Percentiles rank a stretch among this genome's conserved stretches.
These are phyloP conservation scores for Synanceia verrucosa DNA, from an alignment of 2,797 vertebrate species.

Conservation along the genomic window DNA sequence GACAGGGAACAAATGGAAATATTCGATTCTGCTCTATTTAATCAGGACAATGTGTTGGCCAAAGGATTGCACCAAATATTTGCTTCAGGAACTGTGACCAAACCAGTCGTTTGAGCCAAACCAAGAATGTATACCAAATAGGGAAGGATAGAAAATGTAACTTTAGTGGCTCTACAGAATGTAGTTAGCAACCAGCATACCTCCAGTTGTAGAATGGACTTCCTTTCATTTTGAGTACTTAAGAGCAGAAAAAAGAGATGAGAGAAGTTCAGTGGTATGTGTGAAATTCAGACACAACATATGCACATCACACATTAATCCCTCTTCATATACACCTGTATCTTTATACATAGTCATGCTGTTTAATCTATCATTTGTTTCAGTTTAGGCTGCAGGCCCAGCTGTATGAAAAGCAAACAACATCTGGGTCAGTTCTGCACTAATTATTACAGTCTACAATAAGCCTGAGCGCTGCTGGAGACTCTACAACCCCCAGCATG, in stretches of 20 bases:
- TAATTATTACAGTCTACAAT: constrained; percentile 6
- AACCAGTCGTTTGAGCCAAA: constrained; percentile 34
- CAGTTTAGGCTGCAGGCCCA: constrained; percentile 52
- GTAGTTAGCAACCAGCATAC: constrained; percentile 79
- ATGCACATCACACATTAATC: constrained; percentile 22
- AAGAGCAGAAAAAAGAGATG: constrained; percentile 76
- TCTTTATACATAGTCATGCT: constrained; percentile 58
- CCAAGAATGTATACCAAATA: constrained; percentile 51
- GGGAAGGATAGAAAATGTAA: constrained; percentile 43
- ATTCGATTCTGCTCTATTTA: constrained; percentile 44
- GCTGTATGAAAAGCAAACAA: constrained; percentile 67
- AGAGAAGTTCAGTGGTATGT: constrained; percentile 71
- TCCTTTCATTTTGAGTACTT: constrained; percentile 85
- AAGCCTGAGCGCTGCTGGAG: constrained; percentile 11
- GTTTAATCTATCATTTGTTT: constrained; percentile 57
- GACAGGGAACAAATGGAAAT: constrained; percentile 16
- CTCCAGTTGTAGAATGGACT: constrained; percentile 80
- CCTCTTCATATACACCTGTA: constrained; percentile 20
- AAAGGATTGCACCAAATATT: constrained; percentile 21
- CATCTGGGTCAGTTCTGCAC: constrained; percentile 50
- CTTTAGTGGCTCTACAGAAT: constrained; percentile 65
- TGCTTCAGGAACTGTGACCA: constrained; percentile 11
- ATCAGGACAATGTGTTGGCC: constrained; percentile 16
- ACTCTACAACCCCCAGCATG: constrained; percentile 13
- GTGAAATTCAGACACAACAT: constrained; percentile 44